These are phyloP conservation scores for Macrosteles quadrilineatus DNA, from an alignment of 1,140 invertebrate genomes.

Conservation along the genomic window DNA sequence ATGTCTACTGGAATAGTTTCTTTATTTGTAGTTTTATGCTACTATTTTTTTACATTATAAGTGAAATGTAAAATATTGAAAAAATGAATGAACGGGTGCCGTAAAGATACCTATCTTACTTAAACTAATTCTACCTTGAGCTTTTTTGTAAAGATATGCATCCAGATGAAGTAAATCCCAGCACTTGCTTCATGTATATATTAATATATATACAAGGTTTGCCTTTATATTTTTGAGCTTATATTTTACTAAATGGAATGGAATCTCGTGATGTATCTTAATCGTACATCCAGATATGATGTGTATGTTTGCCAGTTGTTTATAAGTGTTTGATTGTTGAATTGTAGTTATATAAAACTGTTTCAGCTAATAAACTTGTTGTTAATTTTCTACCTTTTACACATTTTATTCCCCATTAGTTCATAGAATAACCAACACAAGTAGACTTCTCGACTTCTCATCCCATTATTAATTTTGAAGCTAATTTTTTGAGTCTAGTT, in stretches of 20 bases:
- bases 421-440: too few species aligned
- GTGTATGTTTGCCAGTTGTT: constrained; percentile 26
- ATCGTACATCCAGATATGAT: not conserved
- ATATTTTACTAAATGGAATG: constrained; percentile 23
- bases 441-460: too few species aligned
- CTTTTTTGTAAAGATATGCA: constrained; percentile 25
- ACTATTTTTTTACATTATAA: not conserved
- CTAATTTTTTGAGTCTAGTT: too few species aligned
- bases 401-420: not conserved
- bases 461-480: too few species aligned
- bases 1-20: not conserved
- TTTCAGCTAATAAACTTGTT: constrained; percentile 17
- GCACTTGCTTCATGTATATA: constrained; percentile 18
- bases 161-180: not conserved
- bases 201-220: constrained; percentile 32
- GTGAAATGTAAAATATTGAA: not conserved
- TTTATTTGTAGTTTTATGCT: not conserved
- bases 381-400: constrained; percentile 6
- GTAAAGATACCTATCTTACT: constrained; percentile 9
- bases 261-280: not conserved
- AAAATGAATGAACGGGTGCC: not conserved
- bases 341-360: constrained; percentile 22
- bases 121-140: not conserved
- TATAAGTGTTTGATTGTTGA: constrained; percentile 25
- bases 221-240: constrained; percentile 35